Conservation (phyloP, 37 sponge, comb jelly and placozoan genomes). For the Axinella damicornis region DNA sequence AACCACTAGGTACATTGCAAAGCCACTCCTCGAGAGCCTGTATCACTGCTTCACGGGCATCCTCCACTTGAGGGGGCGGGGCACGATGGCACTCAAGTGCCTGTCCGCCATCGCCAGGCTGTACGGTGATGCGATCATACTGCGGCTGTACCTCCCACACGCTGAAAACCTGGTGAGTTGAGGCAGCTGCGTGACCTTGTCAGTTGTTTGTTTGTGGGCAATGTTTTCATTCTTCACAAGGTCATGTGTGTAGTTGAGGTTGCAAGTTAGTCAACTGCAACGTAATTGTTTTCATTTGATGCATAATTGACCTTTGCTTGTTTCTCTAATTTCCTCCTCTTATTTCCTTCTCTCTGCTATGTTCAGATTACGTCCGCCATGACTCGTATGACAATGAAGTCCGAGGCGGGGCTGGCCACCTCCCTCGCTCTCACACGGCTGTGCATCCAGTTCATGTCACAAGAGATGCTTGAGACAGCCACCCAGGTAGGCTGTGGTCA, state of each 20-base stretch:
- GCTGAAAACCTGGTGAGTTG: slow-evolving; percentile 74
- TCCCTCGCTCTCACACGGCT: slow-evolving; percentile 59
- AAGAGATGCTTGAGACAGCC: slow-evolving; percentile 5
- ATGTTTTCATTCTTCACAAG: too few relatives aligned
- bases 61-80: slow-evolving; percentile 4
- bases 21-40: slow-evolving; percentile 69
- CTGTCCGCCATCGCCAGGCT: slow-evolving; percentile 48
- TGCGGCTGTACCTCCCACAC: slow-evolving; percentile 65
- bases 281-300: background rate
- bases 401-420: slow-evolving; percentile 67
- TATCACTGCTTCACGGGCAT: slow-evolving; percentile 70
- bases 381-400: slow-evolving; percentile 47
- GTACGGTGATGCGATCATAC: slow-evolving; percentile 60
- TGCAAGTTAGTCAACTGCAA: too few relatives aligned
- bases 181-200: too few relatives aligned
- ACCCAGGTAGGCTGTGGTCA: slow-evolving; percentile 2
- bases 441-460: slow-evolving; percentile 26
- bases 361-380: slow-evolving; percentile 43
- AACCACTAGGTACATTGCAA: slow-evolving; percentile 66
- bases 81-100: slow-evolving; percentile 27
- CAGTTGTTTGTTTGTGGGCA: too few relatives aligned
- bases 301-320: background rate
- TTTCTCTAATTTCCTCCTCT: too few relatives aligned
- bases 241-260: too few relatives aligned
- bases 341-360: too few relatives aligned